Base-by-base conservation (phyloP, 2,888 invertebrate species). In the Pemphredon lugubris region DNA sequence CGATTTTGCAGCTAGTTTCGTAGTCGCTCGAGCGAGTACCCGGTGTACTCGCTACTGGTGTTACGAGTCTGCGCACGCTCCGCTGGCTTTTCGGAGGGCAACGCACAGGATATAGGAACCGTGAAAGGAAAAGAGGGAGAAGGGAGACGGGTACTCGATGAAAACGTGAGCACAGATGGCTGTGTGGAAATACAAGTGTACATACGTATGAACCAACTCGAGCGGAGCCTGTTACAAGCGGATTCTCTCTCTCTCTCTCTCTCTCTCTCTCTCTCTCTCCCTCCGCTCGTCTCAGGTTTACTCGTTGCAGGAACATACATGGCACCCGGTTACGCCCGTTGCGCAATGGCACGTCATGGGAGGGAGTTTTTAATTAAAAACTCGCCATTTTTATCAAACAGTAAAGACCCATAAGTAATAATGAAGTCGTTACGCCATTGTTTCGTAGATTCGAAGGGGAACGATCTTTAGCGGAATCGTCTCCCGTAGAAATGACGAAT, bases 51-150 rank as follows among this genome's bases (percentile, higher is more conserved):
- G 68, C 75, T 68, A 65, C 68, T 53, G 32, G 54, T 50, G 65
- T 64, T 71, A 61, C 68, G 54, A 72, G 67, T 53, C 55, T 23
- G 44, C 58, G 72, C 64, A 75, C 75, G 75, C 75, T 69, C 50
- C 65, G 73, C 39, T 73, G 73, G 45, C 42, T 73, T 63, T 65
- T 69, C 73, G 60, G 63, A 61, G 39, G 60, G 60, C 50, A 30
- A 44, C 54, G 45, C 39, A 26, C 58, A 2, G 18, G 47, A n/a
- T n/a, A n/a, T n/a, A 30, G 55, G 20, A 45, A 23, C 21, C 26
- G 23, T 9, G 39, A 9, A 21, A 26, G 26, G 3, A 6, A 18
- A 14, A n/a, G 39, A 34, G 21, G 26, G 11, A 47, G 60, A n/a
- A 23, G 44, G 16, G 34, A 16, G 34, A 64, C 57, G 51, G 60